Evolutionary conservation across 2,888 invertebrate genomes (phyloP).

Genomic region (Petrolisthes cinctipes): DNA sequence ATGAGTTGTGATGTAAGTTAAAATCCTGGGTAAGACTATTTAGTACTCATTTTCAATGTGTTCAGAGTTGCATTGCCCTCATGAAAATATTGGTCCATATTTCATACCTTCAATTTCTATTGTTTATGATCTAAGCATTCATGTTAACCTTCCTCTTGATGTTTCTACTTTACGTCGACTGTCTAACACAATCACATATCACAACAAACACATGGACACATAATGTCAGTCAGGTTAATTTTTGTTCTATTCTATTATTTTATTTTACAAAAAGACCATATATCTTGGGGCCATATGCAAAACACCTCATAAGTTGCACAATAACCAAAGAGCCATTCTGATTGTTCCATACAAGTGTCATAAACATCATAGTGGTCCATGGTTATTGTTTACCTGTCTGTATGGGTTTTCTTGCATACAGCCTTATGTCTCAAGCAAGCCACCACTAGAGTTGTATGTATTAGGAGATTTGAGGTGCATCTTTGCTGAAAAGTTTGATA

Average conservation of each 20-base stretch:
- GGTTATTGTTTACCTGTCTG: too few relatives aligned
- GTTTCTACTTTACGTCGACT: not conserved
- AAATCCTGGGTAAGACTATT: not conserved
- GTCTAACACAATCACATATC: constrained; percentile 3
- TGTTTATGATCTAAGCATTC: constrained; percentile 24
- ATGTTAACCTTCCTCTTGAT: constrained; percentile 2
- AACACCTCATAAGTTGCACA: too few relatives aligned
- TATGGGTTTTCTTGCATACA: too few relatives aligned
- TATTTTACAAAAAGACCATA: too few relatives aligned
- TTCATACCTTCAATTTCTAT: not conserved
- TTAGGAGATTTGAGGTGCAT: too few relatives aligned
- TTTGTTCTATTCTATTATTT: not conserved
- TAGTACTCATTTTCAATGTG: not conserved
- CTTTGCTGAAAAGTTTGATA: too few relatives aligned
- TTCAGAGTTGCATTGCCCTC: not conserved
- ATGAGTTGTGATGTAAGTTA: not conserved
- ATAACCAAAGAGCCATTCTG: too few relatives aligned
- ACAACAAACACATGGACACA: constrained; percentile 13
- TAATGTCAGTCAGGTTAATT: not conserved
- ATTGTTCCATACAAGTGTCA: too few relatives aligned
- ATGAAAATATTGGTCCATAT: not conserved
- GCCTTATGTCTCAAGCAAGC: too few relatives aligned
- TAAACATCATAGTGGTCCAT: too few relatives aligned
- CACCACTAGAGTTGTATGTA: too few relatives aligned
- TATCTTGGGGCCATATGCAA: too few relatives aligned